Conservation (phyloP, 2,113 vertebrate genomes). For the Syngnathus scovelli region DNA sequence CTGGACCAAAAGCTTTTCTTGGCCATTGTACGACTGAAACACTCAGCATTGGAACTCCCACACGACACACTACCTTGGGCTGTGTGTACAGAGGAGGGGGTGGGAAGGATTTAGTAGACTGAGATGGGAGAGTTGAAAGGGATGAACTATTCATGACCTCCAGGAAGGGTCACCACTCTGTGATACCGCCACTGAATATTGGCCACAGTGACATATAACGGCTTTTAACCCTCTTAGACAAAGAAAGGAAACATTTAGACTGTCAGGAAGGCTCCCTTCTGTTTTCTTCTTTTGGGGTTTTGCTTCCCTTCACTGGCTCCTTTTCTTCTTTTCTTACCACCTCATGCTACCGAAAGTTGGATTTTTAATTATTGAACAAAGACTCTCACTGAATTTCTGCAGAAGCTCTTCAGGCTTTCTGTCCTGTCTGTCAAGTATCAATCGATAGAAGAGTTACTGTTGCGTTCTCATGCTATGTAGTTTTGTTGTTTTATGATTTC, state of each 20-base stretch:
- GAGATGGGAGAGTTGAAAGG: conserved; percentile 17
- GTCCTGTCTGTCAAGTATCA: conserved; percentile 15
- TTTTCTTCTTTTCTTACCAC: conserved; percentile 23
- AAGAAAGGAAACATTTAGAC: conserved; percentile 56
- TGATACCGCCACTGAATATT: conserved; percentile 57
- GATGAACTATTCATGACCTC: conserved; percentile 68
- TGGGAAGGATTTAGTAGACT: conserved; percentile 24
- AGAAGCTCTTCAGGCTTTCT: conserved; percentile 28
- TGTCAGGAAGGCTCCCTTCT: conserved; percentile 36
- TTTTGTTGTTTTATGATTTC: not conserved
- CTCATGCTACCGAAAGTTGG: conserved; percentile 35
- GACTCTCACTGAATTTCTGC: conserved; percentile 38
- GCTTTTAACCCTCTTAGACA: conserved; percentile 58
- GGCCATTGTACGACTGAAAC: conserved; percentile 18
- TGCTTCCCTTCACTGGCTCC: conserved; percentile 11
- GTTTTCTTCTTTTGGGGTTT: conserved; percentile 6
- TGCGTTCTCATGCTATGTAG: not conserved
- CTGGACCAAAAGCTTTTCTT: conserved; percentile 6
- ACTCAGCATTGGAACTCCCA: conserved; percentile 11
- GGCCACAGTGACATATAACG: conserved; percentile 56
- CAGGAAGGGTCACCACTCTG: conserved; percentile 48
- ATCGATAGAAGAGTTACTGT: conserved; percentile 8
- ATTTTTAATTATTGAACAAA: conserved; percentile 60
- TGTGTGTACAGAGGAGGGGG: conserved; percentile 12
- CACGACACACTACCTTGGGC: conserved; percentile 16